A percentile compares a stretch with the other conserved stretches of the same genome.
phyloP scores from a whole-genome alignment of 2,888 invertebrate genomes.

The Eupithecia abbreviata region DNA sequence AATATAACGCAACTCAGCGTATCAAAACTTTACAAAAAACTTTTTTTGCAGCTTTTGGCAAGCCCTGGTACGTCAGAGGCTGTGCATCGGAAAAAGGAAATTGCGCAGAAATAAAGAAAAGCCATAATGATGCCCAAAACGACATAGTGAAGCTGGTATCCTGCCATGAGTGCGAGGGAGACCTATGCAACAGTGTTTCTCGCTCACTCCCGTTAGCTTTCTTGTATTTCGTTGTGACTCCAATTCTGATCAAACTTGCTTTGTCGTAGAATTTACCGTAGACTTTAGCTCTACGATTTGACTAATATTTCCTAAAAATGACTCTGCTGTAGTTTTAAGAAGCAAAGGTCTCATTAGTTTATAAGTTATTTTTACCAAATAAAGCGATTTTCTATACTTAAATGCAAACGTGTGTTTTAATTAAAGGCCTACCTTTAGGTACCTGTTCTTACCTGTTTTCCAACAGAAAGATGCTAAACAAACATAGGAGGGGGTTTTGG shows the following conservation, averaged over 20 bases:
- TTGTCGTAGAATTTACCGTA: slow-evolving; percentile 45
- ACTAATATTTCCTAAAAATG: background rate
- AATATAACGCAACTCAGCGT: too few species aligned
- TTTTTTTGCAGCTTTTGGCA: slow-evolving; percentile 58
- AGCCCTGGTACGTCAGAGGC: slow-evolving; percentile 64
- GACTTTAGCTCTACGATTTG: background rate
- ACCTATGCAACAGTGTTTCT: slow-evolving; percentile 63
- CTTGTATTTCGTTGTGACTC: slow-evolving; percentile 59
- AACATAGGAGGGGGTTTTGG: too few species aligned
- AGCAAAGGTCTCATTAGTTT: slow-evolving; percentile 35
- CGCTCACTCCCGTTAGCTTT: slow-evolving; percentile 55
- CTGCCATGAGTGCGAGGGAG: slow-evolving; percentile 68
- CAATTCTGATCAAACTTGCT: slow-evolving; percentile 62
- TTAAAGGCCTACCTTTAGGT: background rate
- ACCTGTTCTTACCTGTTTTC: background rate
- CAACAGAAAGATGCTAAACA: background rate
- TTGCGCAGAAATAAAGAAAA: slow-evolving; percentile 61
- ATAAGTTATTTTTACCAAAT: background rate
- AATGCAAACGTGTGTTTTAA: background rate
- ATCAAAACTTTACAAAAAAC: background rate
- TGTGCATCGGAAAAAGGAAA: slow-evolving; percentile 68
- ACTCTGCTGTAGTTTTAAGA: slow-evolving; percentile 5
- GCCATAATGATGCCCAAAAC: slow-evolving; percentile 52
- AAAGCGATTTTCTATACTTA: slow-evolving; percentile 11
- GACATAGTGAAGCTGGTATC: slow-evolving; percentile 52